Conservation (phyloP, 2,888 invertebrate species). For the Ormyrus labotus region DNA sequence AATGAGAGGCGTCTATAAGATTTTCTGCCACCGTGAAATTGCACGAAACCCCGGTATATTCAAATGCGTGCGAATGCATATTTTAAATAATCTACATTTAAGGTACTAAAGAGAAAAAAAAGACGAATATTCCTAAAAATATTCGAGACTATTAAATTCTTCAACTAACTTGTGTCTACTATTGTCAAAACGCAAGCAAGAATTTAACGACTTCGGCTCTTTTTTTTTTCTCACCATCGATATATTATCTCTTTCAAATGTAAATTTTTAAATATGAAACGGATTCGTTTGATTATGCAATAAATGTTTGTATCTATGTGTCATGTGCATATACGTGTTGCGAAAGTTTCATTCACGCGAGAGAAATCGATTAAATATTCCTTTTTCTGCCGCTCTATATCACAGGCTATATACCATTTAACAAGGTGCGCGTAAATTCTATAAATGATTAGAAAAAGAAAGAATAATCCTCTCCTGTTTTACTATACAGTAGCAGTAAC, state of each 20-base stretch:
- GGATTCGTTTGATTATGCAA: conserved; percentile 29
- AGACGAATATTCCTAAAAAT: conserved; percentile 28
- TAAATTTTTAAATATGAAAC: conserved; percentile 26
- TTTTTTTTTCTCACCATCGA: background rate
- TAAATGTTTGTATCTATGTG: conserved; percentile 24
- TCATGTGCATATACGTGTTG: conserved; percentile 47
- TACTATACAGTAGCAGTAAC: conserved; percentile 52
- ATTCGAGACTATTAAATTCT: conserved; percentile 22
- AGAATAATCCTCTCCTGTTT: conserved; percentile 51
- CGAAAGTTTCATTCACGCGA: conserved; percentile 51
- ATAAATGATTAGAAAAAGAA: conserved; percentile 56
- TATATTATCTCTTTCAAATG: conserved; percentile 27
- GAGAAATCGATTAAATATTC: conserved; percentile 46
- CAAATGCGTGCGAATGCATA: conserved; percentile 50
- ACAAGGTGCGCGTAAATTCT: conserved; percentile 67
- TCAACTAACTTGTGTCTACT: conserved; percentile 31
- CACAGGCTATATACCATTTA: conserved; percentile 72
- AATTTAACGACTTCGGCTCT: conserved; percentile 36
- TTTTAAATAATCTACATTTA: conserved; percentile 37
- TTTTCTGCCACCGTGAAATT: conserved; percentile 71
- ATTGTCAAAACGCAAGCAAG: conserved; percentile 28
- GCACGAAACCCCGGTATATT: conserved; percentile 72
- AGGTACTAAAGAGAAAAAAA: conserved; percentile 43
- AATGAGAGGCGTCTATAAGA: conserved; percentile 49
- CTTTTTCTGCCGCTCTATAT: conserved; percentile 64